Conservation (phyloP, 2,888 invertebrate genomes). For the Dasypolia templi region DNA sequence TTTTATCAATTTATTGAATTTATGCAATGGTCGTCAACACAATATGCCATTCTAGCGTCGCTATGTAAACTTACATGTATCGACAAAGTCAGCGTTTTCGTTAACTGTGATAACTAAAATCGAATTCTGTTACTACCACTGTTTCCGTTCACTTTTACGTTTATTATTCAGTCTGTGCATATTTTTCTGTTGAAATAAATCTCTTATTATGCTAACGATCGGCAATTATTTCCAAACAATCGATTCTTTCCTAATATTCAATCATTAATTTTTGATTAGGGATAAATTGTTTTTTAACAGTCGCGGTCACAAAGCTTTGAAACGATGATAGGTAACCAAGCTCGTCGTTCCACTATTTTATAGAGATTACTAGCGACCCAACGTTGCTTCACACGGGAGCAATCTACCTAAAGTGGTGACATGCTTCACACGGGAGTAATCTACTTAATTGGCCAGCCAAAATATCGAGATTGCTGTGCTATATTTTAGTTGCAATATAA, state of each 20-base stretch:
- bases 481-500: no score
- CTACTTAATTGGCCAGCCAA: not conserved
- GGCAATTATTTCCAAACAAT: not conserved
- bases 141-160: not conserved
- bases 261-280: not conserved
- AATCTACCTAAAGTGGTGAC: no score
- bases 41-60: no score
- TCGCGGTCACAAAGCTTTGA: not conserved
- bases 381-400: not conserved
- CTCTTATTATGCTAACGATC: not conserved
- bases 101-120: no score
- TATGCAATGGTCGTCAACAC: no score
- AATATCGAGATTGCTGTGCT: not conserved
- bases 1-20: no score
- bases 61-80: no score
- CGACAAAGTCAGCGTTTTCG: no score
- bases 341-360: not conserved
- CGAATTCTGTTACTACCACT: no score
- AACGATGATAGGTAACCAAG: not conserved
- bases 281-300: not conserved
- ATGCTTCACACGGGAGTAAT: no score
- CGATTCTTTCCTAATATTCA: not conserved
- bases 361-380: not conserved
- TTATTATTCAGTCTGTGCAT: not conserved
- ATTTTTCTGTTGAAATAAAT: not conserved